These are phyloP conservation scores for Drosophila hamatofila DNA, from an alignment of 2,888 invertebrate genomes.

Conservation along the genomic window DNA sequence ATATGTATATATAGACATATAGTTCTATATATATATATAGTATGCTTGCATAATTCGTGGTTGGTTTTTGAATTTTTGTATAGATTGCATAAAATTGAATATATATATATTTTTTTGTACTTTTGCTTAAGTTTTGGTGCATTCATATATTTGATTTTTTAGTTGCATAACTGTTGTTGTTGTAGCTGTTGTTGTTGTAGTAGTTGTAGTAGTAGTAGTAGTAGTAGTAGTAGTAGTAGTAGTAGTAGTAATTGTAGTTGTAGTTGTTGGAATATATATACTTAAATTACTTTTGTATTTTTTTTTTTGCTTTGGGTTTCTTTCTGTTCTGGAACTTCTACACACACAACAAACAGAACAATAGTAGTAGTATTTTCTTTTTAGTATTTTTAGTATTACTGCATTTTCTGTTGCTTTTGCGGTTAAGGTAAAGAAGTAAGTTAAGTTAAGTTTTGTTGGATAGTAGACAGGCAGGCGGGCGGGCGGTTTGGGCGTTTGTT, in stretches of 20 bases:
- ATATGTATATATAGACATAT: slow-evolving; percentile 44
- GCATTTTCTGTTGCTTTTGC: slow-evolving; percentile 18
- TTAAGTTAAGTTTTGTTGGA: slow-evolving; percentile 43
- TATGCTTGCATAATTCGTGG: slow-evolving; percentile 67
- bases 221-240: slow-evolving; percentile 54
- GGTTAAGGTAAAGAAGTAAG: slow-evolving; percentile 36
- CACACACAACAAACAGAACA: slow-evolving; percentile 68
- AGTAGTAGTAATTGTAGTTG: slow-evolving; percentile 51
- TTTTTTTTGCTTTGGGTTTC: slow-evolving; percentile 29
- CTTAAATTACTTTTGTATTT: slow-evolving; percentile 8
- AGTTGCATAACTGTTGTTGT: slow-evolving; percentile 86
- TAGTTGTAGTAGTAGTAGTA: slow-evolving; percentile 61
- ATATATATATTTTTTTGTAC: slow-evolving; percentile 37
- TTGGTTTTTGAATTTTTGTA: slow-evolving; percentile 60
- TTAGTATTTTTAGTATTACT: slow-evolving; percentile 23
- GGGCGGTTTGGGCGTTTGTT: slow-evolving; percentile 6
- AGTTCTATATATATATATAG: slow-evolving; percentile 45
- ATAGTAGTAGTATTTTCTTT: slow-evolving; percentile 39
- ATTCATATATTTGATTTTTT: slow-evolving; percentile 51
- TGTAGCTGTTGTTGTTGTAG: slow-evolving; percentile 75
- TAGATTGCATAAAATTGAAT: slow-evolving; percentile 76
- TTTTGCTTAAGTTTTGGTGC: slow-evolving; percentile 68
- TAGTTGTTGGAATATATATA: slow-evolving; percentile 50
- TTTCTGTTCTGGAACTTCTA: slow-evolving; percentile 10
- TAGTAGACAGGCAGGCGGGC: slow-evolving; percentile 32